phyloP scores from a whole-genome alignment of 2,888 invertebrate genomes.

The Euphydryas editha region DNA sequence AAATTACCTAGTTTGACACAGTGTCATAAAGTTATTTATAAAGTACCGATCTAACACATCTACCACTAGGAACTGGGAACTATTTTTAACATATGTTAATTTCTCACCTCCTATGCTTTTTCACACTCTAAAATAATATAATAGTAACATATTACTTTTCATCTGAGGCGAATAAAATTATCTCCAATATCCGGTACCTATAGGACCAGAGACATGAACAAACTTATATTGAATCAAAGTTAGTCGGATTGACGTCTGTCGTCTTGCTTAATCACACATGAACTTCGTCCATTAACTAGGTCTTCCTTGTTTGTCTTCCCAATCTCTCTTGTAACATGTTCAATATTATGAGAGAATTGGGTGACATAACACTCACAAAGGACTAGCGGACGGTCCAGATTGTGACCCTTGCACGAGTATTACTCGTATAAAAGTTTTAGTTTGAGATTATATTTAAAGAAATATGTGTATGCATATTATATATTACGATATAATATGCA shows the following conservation, averaged over 20 bases:
- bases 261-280: neutral
- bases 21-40: no score
- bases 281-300: neutral
- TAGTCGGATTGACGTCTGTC: neutral
- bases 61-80: no score
- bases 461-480: no score
- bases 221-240: neutral
- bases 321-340: neutral
- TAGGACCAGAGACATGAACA: neutral
- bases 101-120: no score
- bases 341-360: neutral
- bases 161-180: neutral
- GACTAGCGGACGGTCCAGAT: neutral
- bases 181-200: neutral
- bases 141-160: no score
- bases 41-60: no score
- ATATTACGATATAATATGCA: no score
- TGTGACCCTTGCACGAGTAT: neutral
- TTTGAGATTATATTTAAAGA: no score
- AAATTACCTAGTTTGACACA: no score
- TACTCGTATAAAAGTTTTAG: no score
- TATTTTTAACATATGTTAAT: no score
- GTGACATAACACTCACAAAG: neutral
- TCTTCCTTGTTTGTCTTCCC: neutral
- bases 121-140: no score